These are phyloP conservation scores for Drosophila siamana DNA, from an alignment of 2,888 invertebrate genomes.

Conservation along the genomic window DNA sequence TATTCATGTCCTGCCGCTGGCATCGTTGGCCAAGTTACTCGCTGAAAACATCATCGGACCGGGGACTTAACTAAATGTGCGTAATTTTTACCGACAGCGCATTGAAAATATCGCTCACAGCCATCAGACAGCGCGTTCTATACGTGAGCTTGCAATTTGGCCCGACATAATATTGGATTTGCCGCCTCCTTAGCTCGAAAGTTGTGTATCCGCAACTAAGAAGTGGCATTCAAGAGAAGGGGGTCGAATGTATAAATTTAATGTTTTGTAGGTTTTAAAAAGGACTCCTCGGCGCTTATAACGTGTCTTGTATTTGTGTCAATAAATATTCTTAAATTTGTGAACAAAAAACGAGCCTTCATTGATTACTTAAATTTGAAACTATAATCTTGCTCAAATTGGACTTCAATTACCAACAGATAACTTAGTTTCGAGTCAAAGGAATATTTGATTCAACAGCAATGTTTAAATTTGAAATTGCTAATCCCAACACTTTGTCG, in stretches of 20 bases:
- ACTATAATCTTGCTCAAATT: not conserved
- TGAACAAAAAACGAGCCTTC: not conserved
- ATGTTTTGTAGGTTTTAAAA: slow-evolving; percentile 6
- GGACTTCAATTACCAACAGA: not conserved
- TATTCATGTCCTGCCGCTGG: slow-evolving; percentile 77
- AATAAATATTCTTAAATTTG: not conserved
- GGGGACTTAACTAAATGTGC: slow-evolving; percentile 75
- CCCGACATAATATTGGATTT: slow-evolving; percentile 55
- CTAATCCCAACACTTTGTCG: slow-evolving; percentile 1
- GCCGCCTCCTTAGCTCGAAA: slow-evolving; percentile 36
- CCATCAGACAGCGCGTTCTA: slow-evolving; percentile 48
- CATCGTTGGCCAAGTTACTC: slow-evolving; percentile 56
- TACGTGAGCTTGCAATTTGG: slow-evolving; percentile 73
- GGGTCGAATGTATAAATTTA: slow-evolving; percentile 1
- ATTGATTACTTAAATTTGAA: not conserved
- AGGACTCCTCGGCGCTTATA: not conserved
- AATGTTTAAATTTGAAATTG: not conserved
- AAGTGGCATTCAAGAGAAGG: slow-evolving; percentile 23
- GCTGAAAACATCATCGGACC: slow-evolving; percentile 63
- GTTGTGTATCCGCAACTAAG: slow-evolving; percentile 21
- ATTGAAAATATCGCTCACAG: slow-evolving; percentile 72
- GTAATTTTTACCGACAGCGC: slow-evolving; percentile 78
- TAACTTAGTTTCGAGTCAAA: slow-evolving; percentile 2
- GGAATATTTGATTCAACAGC: slow-evolving; percentile 4
- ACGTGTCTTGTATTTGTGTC: not conserved